phyloP scores from a whole-genome alignment of 1,140 invertebrate genomes.

The Pachyrhynchus sulphureomaculatus region DNA sequence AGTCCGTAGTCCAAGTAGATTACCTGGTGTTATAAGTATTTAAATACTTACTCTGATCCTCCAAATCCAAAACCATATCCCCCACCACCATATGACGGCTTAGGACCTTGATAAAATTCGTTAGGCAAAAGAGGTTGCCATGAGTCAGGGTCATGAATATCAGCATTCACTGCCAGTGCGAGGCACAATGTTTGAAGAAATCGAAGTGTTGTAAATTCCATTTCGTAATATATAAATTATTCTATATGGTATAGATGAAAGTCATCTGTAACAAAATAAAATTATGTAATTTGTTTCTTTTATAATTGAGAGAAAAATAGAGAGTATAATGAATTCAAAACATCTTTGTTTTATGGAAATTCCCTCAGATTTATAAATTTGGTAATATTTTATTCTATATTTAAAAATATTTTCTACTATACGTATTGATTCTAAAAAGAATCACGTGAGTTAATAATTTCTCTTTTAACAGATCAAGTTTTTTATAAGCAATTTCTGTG shows the following conservation, averaged over 20 bases:
- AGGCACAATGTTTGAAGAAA: conserved; percentile 17
- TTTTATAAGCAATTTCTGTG: too few species aligned
- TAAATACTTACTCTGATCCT: conserved; percentile 2
- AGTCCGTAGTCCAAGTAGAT: too few species aligned
- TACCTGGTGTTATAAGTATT: too few species aligned
- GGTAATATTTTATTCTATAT: too few species aligned
- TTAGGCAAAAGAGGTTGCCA: conserved; percentile 28
- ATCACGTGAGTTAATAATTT: too few species aligned
- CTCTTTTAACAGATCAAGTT: too few species aligned
- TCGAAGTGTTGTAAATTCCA: conserved; percentile 3
- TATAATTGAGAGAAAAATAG: too few species aligned
- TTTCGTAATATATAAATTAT: neutral
- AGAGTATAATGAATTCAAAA: too few species aligned
- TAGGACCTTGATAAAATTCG: conserved; percentile 14
- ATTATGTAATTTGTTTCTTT: neutral
- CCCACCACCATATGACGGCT: neutral
- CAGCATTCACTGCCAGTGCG: conserved; percentile 7
- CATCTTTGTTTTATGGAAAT: too few species aligned
- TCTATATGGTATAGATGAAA: neutral
- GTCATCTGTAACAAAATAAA: conserved; percentile 11
- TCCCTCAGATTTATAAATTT: too few species aligned
- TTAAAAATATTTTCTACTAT: too few species aligned
- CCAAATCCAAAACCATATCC: conserved; percentile 14
- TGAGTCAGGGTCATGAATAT: conserved; percentile 27
- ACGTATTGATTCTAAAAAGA: too few species aligned